Evolutionary conservation across 2,888 invertebrate species (phyloP).

Genomic region (Microctonus brassicae): DNA sequence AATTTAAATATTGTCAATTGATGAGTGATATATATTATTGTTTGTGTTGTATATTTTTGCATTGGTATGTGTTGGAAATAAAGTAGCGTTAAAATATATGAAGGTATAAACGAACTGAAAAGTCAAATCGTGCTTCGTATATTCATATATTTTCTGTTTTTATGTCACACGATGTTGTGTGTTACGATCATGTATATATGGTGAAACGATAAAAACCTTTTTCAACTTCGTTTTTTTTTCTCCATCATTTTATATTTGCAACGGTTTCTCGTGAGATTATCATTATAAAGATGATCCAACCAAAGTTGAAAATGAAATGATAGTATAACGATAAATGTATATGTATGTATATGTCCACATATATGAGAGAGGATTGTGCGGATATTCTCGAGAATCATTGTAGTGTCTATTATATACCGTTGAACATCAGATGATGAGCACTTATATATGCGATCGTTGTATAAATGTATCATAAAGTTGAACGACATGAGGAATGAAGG

Average conservation of each 20-base stretch:
- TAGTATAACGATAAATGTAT: neutral
- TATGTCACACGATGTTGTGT: neutral
- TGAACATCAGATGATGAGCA: neutral
- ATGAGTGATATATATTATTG: neutral
- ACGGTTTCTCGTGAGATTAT: neutral
- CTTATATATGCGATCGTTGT: neutral
- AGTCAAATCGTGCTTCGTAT: slow-evolving; percentile 1
- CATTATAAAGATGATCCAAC: neutral
- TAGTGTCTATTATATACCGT: neutral
- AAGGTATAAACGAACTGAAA: slow-evolving; percentile 17
- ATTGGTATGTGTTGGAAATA: slow-evolving; percentile 18
- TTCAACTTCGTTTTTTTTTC: neutral
- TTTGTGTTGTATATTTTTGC: slow-evolving; percentile 23
- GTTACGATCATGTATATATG: neutral
- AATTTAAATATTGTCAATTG: neutral
- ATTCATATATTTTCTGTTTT: neutral
- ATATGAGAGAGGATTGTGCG: neutral
- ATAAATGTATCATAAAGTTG: neutral
- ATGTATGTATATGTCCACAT: neutral
- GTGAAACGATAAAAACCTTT: neutral
- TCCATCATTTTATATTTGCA: no score
- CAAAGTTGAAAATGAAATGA: neutral
- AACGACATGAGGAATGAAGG: neutral
- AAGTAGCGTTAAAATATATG: slow-evolving; percentile 37
- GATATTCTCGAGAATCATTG: neutral